Evolutionary conservation across 2,888 invertebrate genomes (phyloP), one percentile per base, ranked within the genome.

Genomic region (Diaphora mendica): DNA sequence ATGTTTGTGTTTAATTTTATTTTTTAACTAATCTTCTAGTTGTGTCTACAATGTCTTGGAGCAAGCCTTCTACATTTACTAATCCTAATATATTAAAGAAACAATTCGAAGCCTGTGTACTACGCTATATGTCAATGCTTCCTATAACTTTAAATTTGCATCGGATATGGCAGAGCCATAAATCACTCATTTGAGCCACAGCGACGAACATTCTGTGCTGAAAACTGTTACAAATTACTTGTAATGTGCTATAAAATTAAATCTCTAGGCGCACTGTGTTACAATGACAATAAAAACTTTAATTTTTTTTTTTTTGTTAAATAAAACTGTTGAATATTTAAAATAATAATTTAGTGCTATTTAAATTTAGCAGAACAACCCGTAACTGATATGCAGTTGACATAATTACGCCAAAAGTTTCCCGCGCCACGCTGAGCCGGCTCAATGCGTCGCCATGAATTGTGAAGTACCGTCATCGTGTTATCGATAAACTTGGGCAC

Each of bases 211-310:
- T 67, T 71, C 35, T 39, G 11, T 4, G 39, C 66, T 66, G 55
- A 70, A 26, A 13, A 71, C 65, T 51, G 30, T 65, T 26, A 71
- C 59, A 55, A 71, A 71, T 71, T 23, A 33, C 35, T 55, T 55
- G n/a, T 42, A n/a, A 72, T 68, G 39, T 48, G 72, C 35, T 68
- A 51, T 72, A 48, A 62, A 64, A 68, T 20, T 68, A 64, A 72
- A 64, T 44, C 39, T 59, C 23, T 39, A 39, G 20, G 55, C 26
- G 66, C 42, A 33, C 39, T 66, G n/a, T 42, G 20, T 39, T 62
- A 62, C 4, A 62, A 42, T 20, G 62, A 35, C 44, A 66, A 55
- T 71, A 62, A 62, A 67, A 44, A 33, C 15, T 59, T n/a, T 17
- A 33, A n/a, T n/a, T n/a, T n/a, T n/a, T n/a, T n/a, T n/a, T n/a